Evolutionary conservation across 1,140 invertebrate species (phyloP), one percentile per base, ranked within the genome.

Genomic region (Lanistes nyassanus): DNA sequence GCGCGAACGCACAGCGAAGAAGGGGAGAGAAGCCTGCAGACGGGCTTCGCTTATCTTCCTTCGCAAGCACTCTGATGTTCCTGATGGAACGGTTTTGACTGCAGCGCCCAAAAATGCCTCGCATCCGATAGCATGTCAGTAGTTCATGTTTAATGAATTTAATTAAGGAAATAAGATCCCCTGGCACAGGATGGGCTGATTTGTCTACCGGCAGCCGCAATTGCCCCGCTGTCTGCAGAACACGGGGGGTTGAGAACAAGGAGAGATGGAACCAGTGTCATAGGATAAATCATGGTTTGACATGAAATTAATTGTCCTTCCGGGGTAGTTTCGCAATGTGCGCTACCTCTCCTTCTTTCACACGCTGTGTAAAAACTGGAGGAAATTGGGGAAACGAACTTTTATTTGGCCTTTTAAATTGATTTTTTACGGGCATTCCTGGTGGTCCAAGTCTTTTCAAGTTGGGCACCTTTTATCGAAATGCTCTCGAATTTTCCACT

Each of bases 251-350:
- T 4, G 21, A n/a, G 11, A 29, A 42, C 65, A 21, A 5, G 42
- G 37, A n/a, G 36, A 67, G 65, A 67, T 67, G 42, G 34, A n/a
- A 29, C 36, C 37, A 37, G 65, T 67, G 65, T 67, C 65, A 42
- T n/a, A 23, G 65, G 21, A 67, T 67, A 67, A 67, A 67, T 67
- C 65, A 39, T 42, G 19, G 11, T 23, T 39, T 67, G 65, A 67
- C 56, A 67, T 67, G 65, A 67, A 67, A 67, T 67, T 67, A 67
- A 67, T 67, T 67, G 65, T 67, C 65, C 36, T 67, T 21, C 23
- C 42, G 42, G 42, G 19, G 42, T 6, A 47, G 42, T 6, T 16
- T 47, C 42, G 9, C 42, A 13, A 1, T 6, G 42, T 13, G 42
- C 19, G 42, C 42, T 47, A 47, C 9, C 42, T 47, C 42, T 9